Percentiles rank a stretch among this genome's conserved stretches.
Conservation (phyloP, 2,888 invertebrate genomes). For the Pseudeuparius sepicola region DNA sequence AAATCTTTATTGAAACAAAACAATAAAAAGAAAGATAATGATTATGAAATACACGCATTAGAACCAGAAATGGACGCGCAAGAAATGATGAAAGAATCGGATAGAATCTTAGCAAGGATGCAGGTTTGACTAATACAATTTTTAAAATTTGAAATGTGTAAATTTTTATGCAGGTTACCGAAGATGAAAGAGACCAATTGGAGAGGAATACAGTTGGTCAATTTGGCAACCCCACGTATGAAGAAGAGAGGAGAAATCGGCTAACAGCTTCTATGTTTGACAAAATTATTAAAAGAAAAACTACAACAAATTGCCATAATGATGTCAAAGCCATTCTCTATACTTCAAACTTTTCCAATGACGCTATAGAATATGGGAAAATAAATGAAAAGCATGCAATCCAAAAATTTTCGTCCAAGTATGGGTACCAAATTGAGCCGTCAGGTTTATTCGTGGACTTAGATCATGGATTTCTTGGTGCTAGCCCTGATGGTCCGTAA, state of each 20-base stretch:
- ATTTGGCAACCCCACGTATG: constrained; percentile 10
- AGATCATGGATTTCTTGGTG: constrained; percentile 11
- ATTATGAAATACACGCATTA: too few relatives aligned
- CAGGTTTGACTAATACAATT: too few relatives aligned
- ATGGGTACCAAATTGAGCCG: neutral
- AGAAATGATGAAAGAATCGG: too few relatives aligned
- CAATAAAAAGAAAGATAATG: too few relatives aligned
- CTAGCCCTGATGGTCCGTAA: constrained; percentile 11
- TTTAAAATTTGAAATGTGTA: too few relatives aligned
- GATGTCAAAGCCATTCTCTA: constrained; percentile 7
- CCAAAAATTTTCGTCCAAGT: constrained; percentile 2
- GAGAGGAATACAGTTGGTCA: constrained; percentile 9
- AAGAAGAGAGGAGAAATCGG: constrained; percentile 3
- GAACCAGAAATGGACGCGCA: too few relatives aligned
- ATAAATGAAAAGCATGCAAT: constrained; percentile 11
- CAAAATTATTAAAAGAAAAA: constrained; percentile 7
- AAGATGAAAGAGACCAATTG: constrained; percentile 5
- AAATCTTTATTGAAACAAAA: too few relatives aligned
- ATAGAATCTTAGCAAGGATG: too few relatives aligned
- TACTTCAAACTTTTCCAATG: neutral
- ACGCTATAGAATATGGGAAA: constrained; percentile 12
- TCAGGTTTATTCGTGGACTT: constrained; percentile 10
- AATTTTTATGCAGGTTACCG: too few relatives aligned
- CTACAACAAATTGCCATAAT: constrained; percentile 5
- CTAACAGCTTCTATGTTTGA: constrained; percentile 15